Percentiles rank a stretch among this genome's conserved stretches.
These are phyloP conservation scores for Alectura lathami DNA, from an alignment of 2,113 vertebrate species.

Conservation along the genomic window DNA sequence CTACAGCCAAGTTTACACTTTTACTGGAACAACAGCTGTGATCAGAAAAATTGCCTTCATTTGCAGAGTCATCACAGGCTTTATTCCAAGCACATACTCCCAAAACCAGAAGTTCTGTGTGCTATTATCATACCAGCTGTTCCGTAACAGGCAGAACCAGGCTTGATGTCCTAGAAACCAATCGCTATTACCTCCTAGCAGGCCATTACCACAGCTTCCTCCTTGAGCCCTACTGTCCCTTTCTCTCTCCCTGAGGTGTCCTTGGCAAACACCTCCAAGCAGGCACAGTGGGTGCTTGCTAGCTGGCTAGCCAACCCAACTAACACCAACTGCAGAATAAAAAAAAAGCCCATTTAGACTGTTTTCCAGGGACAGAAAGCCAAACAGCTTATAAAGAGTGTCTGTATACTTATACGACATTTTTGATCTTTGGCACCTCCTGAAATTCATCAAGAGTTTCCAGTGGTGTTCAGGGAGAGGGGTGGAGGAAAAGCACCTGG, in stretches of 20 bases:
- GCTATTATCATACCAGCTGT: background rate
- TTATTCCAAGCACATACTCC: background rate
- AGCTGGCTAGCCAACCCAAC: background rate
- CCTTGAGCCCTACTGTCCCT: background rate
- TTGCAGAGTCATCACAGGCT: background rate
- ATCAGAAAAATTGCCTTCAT: background rate
- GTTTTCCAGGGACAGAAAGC: background rate
- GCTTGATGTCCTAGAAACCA: background rate
- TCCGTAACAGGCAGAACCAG: background rate
- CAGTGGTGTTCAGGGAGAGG: background rate
- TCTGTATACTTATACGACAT: background rate
- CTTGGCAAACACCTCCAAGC: accelerated
- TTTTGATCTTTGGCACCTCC: background rate
- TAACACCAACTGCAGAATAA: background rate
- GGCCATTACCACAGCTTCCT: background rate
- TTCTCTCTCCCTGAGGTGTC: background rate
- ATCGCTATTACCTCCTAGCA: background rate
- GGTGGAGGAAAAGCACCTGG: background rate
- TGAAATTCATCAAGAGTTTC: background rate
- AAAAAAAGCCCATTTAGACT: background rate
- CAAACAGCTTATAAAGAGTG: accelerated
- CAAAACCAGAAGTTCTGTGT: background rate
- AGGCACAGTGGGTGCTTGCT: background rate
- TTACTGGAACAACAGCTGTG: background rate
- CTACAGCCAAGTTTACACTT: background rate